These are phyloP conservation scores for Sarcophilus harrisii DNA, from an alignment of 2,797 vertebrate genomes.

Conservation along the genomic window DNA sequence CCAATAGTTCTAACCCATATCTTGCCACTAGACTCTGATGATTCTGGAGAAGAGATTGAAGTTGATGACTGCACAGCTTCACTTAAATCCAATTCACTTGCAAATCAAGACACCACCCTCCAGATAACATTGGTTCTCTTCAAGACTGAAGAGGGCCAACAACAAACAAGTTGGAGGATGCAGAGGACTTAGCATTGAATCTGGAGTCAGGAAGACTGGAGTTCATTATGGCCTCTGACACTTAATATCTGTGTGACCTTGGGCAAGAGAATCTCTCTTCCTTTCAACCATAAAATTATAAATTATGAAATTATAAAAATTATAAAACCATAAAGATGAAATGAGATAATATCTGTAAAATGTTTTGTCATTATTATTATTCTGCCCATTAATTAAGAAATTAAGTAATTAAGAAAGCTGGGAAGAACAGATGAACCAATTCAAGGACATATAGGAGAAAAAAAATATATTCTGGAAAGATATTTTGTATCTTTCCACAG, in stretches of 20 bases:
- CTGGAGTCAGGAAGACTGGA: not conserved
- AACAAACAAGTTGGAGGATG: not conserved
- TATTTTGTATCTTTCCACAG: not conserved
- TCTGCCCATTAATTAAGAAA: too few species aligned
- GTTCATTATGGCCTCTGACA: not conserved
- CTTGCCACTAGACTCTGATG: not conserved
- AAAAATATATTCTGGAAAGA: too few species aligned
- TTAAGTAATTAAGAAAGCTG: not conserved
- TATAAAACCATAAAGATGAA: not conserved
- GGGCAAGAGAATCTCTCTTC: not conserved
- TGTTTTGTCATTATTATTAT: not conserved
- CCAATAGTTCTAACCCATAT: not conserved
- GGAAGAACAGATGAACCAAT: not conserved
- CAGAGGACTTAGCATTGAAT: not conserved
- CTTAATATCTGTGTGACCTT: not conserved
- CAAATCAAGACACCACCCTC: not conserved
- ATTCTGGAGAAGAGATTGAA: not conserved
- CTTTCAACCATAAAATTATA: not conserved
- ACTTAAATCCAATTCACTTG: not conserved
- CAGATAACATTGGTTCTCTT: not conserved
- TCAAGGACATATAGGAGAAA: not conserved
- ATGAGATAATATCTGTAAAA: not conserved
- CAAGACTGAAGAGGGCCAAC: not conserved
- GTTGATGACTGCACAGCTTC: not conserved
- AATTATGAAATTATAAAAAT: too few species aligned